Base-by-base conservation (phyloP, 2,888 invertebrate species). In the Nudaria mundana region DNA sequence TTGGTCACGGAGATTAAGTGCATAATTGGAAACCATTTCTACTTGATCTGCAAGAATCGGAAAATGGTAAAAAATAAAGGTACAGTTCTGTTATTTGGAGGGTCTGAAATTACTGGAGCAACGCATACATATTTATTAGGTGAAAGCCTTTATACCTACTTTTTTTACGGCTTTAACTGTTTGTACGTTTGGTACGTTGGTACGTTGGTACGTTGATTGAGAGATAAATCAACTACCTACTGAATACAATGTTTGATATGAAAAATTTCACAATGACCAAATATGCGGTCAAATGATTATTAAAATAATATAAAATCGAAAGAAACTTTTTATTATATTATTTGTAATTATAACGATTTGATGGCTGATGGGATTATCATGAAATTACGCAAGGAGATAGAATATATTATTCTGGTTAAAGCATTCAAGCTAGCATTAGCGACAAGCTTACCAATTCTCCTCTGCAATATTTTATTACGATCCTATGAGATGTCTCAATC, bases 101-200 rank as follows among this genome's bases (percentile, higher is more conserved):
- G 55, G 52, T 46, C 49, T 40, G 8, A 33, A 26, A 34, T 24
- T 16, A 28, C 22, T 61, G 48, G 58, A 33, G 34, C 1, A 6
- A 32, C 40, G 48, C 62, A 70, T 80, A 64, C 74, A 80, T 78
- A 80, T 82, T 78, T 79, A 79, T 76, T 68, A 76, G 67, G 71
- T 66, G 79, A 81, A 78, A 79, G 79, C 59, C 48, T 63, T 65
- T 31, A 37, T 40, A 34, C 25, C 29, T 41, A 43, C 47, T 43
- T 44, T 48, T 57, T 59, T 18, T 45, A 29, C 8, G 36, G 52
- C 48, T 11, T 47, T 52, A 47, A 55, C 35, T 38, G 42, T 40
- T 30, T 30, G 11, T 30, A 31, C 39, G n/a, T n/a, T n/a, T 30
- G 15, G 40, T 26, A 40, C 35, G 35, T 35, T n/a, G n/a, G n/a